These are phyloP conservation scores for Cataglyphis cursor DNA, from an alignment of 2,888 invertebrate genomes.

Conservation along the genomic window DNA sequence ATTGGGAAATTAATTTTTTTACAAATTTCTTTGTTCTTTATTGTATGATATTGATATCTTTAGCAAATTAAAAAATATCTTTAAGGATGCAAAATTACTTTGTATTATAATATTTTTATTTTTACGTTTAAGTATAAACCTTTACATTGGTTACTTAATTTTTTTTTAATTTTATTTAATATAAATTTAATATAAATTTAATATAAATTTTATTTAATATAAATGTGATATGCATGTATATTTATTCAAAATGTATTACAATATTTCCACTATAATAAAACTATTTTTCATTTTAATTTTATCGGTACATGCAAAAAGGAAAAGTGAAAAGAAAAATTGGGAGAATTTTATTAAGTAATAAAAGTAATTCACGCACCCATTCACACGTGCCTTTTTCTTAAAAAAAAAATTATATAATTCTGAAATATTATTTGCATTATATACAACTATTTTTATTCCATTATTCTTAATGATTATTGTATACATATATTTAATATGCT, in stretches of 20 bases:
- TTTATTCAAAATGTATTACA: background rate
- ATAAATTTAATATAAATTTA: too few relatives aligned
- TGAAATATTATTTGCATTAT: background rate
- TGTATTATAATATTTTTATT: too few relatives aligned
- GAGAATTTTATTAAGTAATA: background rate
- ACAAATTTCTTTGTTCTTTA: background rate
- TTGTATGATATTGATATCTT: background rate
- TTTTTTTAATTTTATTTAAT: too few relatives aligned
- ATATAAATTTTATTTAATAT: too few relatives aligned
- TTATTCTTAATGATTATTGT: background rate
- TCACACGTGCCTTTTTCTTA: background rate
- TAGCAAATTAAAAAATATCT: background rate
- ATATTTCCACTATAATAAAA: background rate
- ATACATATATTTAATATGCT: background rate
- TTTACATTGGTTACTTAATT: too few relatives aligned
- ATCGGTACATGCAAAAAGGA: background rate
- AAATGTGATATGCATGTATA: background rate
- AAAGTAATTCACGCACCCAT: background rate
- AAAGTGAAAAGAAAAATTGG: background rate
- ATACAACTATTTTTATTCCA: background rate
- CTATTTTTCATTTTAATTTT: background rate
- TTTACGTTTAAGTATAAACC: too few relatives aligned
- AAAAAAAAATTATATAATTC: background rate
- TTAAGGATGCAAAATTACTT: background rate
- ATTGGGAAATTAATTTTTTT: constrained; percentile 10